Percentiles rank a stretch among this genome's conserved stretches.
Conservation (phyloP, 1,140 invertebrate genomes). For the Drosophila sp. region DNA sequence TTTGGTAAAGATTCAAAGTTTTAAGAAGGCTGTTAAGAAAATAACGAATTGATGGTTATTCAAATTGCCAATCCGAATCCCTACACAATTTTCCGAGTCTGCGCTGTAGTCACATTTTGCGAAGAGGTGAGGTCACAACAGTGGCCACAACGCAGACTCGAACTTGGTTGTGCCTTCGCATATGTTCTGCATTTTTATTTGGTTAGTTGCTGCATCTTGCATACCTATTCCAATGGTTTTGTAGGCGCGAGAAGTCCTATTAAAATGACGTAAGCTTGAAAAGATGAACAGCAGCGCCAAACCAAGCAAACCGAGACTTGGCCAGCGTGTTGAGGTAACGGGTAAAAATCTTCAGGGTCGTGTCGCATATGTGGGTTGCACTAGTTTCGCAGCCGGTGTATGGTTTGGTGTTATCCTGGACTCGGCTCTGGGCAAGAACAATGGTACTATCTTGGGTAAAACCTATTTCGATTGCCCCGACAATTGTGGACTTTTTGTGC, state of each 20-base stretch:
- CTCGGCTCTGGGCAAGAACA: slow-evolving; percentile 95
- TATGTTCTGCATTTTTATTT: slow-evolving; percentile 58
- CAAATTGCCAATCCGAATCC: slow-evolving; percentile 7
- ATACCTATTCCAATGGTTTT: slow-evolving; percentile 32
- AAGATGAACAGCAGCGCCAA: slow-evolving; percentile 75
- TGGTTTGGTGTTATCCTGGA: slow-evolving; percentile 96
- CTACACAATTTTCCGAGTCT: slow-evolving; percentile 38
- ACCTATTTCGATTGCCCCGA: slow-evolving; percentile 93
- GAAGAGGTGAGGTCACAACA: slow-evolving; percentile 59
- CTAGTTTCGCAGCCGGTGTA: slow-evolving; percentile 92
- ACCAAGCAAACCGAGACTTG: slow-evolving; percentile 85
- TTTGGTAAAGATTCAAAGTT: too few species aligned
- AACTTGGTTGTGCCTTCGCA: slow-evolving; percentile 37
- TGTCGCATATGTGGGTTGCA: slow-evolving; percentile 92
- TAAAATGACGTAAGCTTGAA: slow-evolving; percentile 69
- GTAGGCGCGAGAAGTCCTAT: slow-evolving; percentile 30
- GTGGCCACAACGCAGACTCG: slow-evolving; percentile 32
- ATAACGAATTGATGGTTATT: slow-evolving; percentile 9
- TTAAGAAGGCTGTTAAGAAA: too few species aligned
- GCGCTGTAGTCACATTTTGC: slow-evolving; percentile 35
- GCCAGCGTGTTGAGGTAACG: slow-evolving; percentile 90
- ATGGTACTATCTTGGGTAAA: slow-evolving; percentile 93
- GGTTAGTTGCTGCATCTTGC: slow-evolving; percentile 39
- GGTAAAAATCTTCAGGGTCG: slow-evolving; percentile 91
- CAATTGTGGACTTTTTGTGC: slow-evolving; percentile 93